phyloP scores from a whole-genome alignment of 2,113 vertebrate genomes.

The Rhynchopsitta pachyrhyncha region DNA sequence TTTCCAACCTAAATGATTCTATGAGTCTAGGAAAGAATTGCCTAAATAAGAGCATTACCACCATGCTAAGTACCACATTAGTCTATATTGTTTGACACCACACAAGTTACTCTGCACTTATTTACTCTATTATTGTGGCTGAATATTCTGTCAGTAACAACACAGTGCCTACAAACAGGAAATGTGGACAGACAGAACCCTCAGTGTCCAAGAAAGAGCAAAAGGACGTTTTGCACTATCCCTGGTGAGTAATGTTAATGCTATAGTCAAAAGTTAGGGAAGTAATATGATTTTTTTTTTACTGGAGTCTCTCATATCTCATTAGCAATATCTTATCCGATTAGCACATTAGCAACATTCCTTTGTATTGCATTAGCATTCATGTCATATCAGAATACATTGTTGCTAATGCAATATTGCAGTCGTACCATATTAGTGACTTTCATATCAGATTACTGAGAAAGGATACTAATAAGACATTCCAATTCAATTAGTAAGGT shows the following conservation, averaged over 20 bases:
- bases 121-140: not conserved
- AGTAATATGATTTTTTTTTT: conserved; percentile 52
- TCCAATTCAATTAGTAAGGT: conserved; percentile 76
- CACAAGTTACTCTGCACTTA: not conserved
- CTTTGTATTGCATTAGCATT: conserved; percentile 76
- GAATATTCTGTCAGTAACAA: not conserved
- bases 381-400: conserved; percentile 73
- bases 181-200: not conserved
- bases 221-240: not conserved
- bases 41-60: not conserved
- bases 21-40: not conserved
- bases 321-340: conserved; percentile 69
- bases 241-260: not conserved
- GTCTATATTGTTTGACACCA: not conserved
- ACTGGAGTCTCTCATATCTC: conserved; percentile 61
- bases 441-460: conserved; percentile 79
- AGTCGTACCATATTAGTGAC: conserved; percentile 75
- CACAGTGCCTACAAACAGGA: not conserved
- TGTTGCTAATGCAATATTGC: conserved; percentile 73
- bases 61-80: not conserved
- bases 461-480: conserved; percentile 76
- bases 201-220: not conserved
- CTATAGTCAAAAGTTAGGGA: conserved; percentile 29
- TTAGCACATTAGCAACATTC: conserved; percentile 73
- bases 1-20: not conserved